Conservation (phyloP, 2,888 invertebrate species). For the Sylvicola cinctus region DNA sequence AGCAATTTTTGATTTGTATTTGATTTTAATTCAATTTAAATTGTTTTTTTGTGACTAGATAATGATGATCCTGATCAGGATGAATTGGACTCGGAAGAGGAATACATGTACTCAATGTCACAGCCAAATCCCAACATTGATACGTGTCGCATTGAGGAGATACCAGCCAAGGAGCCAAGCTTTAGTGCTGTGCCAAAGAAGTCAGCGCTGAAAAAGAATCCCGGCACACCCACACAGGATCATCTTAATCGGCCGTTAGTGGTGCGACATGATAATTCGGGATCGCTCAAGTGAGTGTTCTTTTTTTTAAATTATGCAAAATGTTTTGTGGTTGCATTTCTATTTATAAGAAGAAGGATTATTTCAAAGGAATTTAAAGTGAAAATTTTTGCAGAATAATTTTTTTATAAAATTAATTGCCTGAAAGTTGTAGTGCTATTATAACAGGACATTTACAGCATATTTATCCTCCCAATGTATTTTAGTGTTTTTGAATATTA, state of each 20-base stretch:
- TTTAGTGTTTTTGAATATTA: too few species aligned
- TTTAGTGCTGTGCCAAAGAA: conserved; percentile 82
- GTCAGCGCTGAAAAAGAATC: conserved; percentile 75
- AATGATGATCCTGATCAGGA: conserved; percentile 34
- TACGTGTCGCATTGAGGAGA: conserved; percentile 72
- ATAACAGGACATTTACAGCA: too few species aligned
- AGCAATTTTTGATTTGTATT: neutral
- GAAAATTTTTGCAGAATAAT: too few species aligned
- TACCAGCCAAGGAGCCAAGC: conserved; percentile 80
- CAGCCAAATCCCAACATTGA: conserved; percentile 50
- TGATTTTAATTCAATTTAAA: neutral
- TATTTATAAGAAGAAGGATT: too few species aligned
- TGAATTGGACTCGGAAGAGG: conserved; percentile 43
- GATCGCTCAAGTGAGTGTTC: conserved; percentile 59
- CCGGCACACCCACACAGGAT: conserved; percentile 37
- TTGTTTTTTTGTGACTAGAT: conserved; percentile 13
- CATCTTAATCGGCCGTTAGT: conserved; percentile 36
- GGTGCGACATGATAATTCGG: conserved; percentile 52
- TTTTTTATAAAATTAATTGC: too few species aligned
- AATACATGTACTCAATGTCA: conserved; percentile 34
- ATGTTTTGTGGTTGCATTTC: too few species aligned
- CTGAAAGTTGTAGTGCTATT: too few species aligned
- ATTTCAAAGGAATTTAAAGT: too few species aligned
- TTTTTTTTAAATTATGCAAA: conserved; percentile 6
- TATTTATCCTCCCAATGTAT: too few species aligned